Conservation (phyloP, 2,888 invertebrate species). For the Drosophila tanythrix region DNA sequence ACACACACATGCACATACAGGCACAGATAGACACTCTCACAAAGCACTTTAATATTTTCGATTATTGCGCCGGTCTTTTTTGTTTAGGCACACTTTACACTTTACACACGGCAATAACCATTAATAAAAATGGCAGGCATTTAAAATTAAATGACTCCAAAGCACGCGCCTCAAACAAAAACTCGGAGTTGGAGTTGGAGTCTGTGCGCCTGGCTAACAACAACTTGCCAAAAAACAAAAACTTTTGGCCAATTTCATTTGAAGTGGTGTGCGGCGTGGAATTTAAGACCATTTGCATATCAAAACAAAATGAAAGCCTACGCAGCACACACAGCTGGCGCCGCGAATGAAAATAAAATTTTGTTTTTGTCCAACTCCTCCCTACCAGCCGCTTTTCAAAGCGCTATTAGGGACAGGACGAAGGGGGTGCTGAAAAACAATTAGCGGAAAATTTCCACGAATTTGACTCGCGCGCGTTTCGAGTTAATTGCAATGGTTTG, state of each 20-base stretch:
- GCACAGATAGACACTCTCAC: neutral
- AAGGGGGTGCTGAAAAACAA: constrained; percentile 53
- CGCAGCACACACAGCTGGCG: constrained; percentile 50
- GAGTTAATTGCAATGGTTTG: constrained; percentile 73
- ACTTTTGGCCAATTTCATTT: constrained; percentile 75
- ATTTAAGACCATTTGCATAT: constrained; percentile 72
- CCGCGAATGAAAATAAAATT: constrained; percentile 44
- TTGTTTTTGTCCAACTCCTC: constrained; percentile 4
- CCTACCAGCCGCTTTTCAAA: neutral
- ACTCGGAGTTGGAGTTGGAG: neutral
- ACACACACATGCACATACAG: neutral
- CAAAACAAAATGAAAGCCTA: constrained; percentile 70
- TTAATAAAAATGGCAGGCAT: constrained; percentile 77
- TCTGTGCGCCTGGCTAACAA: neutral
- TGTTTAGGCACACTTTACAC: constrained; percentile 48
- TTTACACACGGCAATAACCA: constrained; percentile 69
- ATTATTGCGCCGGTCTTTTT: constrained; percentile 53
- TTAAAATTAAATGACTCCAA: constrained; percentile 74
- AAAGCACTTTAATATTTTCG: constrained; percentile 56
- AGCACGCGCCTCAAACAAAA: constrained; percentile 30
- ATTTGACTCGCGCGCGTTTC: constrained; percentile 64
- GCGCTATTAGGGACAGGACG: neutral
- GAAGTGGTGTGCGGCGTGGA: constrained; percentile 62
- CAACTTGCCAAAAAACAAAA: constrained; percentile 39
- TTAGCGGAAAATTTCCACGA: constrained; percentile 71